phyloP scores from a whole-genome alignment of 2,797 vertebrate genomes.

The Uromys caudimaculatus region DNA sequence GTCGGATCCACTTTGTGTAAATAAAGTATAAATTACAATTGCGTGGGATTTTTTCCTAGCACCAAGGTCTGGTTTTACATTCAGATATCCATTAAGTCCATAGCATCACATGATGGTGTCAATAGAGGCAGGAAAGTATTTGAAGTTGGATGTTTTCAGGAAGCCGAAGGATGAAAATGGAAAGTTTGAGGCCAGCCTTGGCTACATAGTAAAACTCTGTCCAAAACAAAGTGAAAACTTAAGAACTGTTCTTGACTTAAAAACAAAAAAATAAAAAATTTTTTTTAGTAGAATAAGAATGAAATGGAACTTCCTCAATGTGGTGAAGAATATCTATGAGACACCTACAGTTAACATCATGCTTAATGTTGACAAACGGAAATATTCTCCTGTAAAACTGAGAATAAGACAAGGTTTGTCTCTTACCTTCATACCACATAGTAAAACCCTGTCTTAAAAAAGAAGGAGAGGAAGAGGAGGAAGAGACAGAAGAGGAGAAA shows the following conservation, averaged over 20 bases:
- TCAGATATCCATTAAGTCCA: neutral
- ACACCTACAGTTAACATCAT: neutral
- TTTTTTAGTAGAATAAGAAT: neutral
- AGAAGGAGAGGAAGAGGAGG: neutral
- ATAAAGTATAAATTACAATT: neutral
- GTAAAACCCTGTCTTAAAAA: neutral
- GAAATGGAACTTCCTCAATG: neutral
- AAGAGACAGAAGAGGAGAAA: rapidly evolving
- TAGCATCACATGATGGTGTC: neutral
- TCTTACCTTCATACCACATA: neutral
- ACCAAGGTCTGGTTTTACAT: neutral
- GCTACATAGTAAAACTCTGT: neutral
- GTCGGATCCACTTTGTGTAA: neutral
- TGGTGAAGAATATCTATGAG: neutral
- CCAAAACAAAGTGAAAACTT: neutral
- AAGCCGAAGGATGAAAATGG: neutral
- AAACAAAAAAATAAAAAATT: neutral
- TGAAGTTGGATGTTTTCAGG: neutral
- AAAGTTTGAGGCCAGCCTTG: neutral
- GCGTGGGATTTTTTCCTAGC: neutral
- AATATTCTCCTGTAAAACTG: neutral
- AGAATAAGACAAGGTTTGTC: neutral
- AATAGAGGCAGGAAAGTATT: neutral
- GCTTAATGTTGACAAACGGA: neutral
- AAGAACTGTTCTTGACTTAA: neutral